A percentile compares a stretch with the other conserved stretches of the same genome.
phyloP scores from a whole-genome alignment of 92 coral and sea anemone genomes.

The Chrysogorgia sp. region DNA sequence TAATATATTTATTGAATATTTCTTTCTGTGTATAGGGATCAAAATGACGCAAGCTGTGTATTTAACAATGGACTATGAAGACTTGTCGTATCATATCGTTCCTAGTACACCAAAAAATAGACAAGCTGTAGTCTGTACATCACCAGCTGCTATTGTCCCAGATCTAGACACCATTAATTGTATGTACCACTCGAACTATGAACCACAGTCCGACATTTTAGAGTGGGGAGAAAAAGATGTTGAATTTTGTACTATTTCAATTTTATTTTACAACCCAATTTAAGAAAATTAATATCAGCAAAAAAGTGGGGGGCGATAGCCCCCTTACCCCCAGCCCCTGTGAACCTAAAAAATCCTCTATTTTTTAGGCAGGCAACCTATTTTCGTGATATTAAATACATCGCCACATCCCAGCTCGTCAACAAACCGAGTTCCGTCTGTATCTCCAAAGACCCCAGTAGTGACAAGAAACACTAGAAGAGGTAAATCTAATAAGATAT shows the following conservation, averaged over 20 bases:
- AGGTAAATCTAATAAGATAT: not conserved
- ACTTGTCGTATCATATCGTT: conserved; percentile 20
- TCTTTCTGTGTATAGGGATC: not conserved
- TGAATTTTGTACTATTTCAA: too few species aligned
- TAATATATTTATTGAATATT: too few species aligned
- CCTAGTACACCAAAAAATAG: conserved; percentile 34
- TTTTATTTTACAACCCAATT: too few species aligned
- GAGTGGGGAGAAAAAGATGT: too few species aligned
- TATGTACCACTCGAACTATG: not conserved
- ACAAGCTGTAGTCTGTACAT: not conserved
- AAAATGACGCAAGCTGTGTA: conserved; percentile 4
- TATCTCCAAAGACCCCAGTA: conserved; percentile 43
- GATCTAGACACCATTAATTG: conserved; percentile 13
- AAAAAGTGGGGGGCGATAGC: too few species aligned
- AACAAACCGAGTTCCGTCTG: conserved; percentile 30
- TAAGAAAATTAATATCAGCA: too few species aligned
- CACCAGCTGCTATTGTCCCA: conserved; percentile 39
- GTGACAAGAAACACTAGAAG: not conserved
- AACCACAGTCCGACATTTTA: too few species aligned
- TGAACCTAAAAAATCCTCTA: too few species aligned
- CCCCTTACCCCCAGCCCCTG: too few species aligned
- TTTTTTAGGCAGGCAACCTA: conserved; percentile 8
- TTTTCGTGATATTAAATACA: not conserved
- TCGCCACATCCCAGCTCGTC: conserved; percentile 11
- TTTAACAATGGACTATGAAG: conserved; percentile 6